Conservation (phyloP, 2,888 invertebrate species). For the Tortrix viridana region DNA sequence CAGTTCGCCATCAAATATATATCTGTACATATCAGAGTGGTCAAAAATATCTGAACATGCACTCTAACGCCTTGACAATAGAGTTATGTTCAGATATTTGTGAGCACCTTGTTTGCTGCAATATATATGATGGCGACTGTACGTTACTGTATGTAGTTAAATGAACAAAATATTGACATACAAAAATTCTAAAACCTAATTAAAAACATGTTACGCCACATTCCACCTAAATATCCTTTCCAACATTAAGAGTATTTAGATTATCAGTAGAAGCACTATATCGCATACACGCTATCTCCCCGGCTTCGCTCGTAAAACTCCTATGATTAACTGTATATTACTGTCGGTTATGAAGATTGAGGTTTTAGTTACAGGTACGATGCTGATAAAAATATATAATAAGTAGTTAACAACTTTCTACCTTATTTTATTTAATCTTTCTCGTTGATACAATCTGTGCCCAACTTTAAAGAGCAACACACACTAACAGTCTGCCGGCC, state of each 20-base stretch:
- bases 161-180: not conserved
- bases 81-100: no score
- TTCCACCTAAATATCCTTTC: conserved; percentile 39
- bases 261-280: conserved; percentile 26
- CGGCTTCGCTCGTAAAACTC: conserved; percentile 27
- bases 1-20: no score
- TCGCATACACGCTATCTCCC: conserved; percentile 18
- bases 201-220: conserved; percentile 48
- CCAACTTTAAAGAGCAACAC: no score
- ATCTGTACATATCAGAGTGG: no score
- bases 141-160: no score
- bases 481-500: no score
- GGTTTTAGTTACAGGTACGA: conserved; percentile 17
- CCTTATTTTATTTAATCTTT: not conserved
- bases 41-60: no score
- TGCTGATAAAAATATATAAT: conserved; percentile 1
- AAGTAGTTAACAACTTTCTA: not conserved
- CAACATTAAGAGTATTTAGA: conserved; percentile 34
- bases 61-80: no score
- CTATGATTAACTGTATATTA: conserved; percentile 29
- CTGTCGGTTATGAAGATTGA: conserved; percentile 7
- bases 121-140: no score
- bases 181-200: conserved; percentile 43
- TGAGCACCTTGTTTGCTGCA: no score
- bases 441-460: no score